Evolutionary conservation across 2,888 invertebrate species (phyloP), one percentile per base, ranked within the genome.

Genomic region (Chymomyza caudatula): DNA sequence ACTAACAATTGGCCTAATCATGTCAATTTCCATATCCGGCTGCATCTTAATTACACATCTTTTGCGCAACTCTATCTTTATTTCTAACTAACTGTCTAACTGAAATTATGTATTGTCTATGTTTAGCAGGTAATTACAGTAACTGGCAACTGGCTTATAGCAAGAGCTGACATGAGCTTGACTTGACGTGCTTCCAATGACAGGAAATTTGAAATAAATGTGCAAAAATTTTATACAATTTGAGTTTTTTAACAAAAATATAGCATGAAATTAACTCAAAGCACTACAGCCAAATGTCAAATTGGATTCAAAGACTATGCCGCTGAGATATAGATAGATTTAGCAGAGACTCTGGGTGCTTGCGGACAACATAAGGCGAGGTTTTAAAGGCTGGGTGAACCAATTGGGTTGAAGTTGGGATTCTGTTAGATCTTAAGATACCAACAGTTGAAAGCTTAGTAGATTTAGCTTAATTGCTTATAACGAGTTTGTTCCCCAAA

Each of bases 21-120:
- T 77, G 67, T 63, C 76, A 69, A 79, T 73, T 77, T 74, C 71
- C 73, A 71, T 72, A 77, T 81, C 78, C 83, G 81, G 78, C 69
- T 68, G 62, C 71, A 59, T 56, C 73, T 67, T 72, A 79, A 77
- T 78, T 75, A 61, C 60, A 76, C 61, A 63, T 68, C 65, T 63
- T 54, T 65, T 11, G 75, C 52, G 60, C 72, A 11, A 37, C 29
- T 37, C 29, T 2, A 37, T 11, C 29, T 37, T 37, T 37, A 37
- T 37, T 8, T 0, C 29, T 37, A 37, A n/a, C n/a, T n/a, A n/a
- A n/a, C n/a, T 37, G 11, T 37, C 29, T 37, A 37, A 65, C 55
- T 66, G 69, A 81, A 80, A 78, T 79, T 76, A 37, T 37, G 29
- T 37, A 71, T 77, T 71, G 65, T 65, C 73, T 77, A 78, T 74